Evolutionary conservation across 2,113 vertebrate genomes (phyloP), one percentile per base, ranked within the genome.

Genomic region (Catagonus wagneri): DNA sequence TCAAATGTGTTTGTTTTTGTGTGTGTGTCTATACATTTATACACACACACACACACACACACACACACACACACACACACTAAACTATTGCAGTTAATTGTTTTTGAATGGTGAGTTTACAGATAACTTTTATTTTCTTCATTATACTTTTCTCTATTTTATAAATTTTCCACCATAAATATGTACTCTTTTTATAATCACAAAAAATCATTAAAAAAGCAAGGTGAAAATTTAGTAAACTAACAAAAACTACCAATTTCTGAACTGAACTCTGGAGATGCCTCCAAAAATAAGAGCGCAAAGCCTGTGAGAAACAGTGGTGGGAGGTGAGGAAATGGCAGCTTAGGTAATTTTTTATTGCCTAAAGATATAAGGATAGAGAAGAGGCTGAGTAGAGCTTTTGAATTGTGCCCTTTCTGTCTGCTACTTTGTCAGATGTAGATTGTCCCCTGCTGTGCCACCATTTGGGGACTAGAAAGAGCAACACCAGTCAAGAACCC

Each of bases 101-200:
- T 39, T 74, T 58, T 79, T 71, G 32, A 79, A 81, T 17, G 9
- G 15, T 39, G 39, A 93, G 14, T 39, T 72, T 25, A 74, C 50
- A 80, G 22, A 25, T 3, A 36, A 66, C 16, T 86, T 71, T 69
- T 61, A 16, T 80, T 32, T 88, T 60, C 29, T 74, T 79, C 72
- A 34, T 74, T 75, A 81, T 93, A 66, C 20, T 85, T 78, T 84
- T 78, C 27, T 50, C 27, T 93, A 69, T 72, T 81, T 72, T 74
- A 36, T 61, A 63, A 36, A 10, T n/a, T 74, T 72, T 56, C 58
- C 9, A 74, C 4, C n/a, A 7, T 75, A 7, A 36, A 20, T 72
- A 72, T 61, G 7, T 36, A 29, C 25, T 36, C 29, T 6, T 52
- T 85, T 78, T 69, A 50, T 52, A 79, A 61, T 61, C 50, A 50